A percentile compares a stretch with the other conserved stretches of the same genome.
These are phyloP conservation scores for Aviceda subcristata DNA, from an alignment of 2,113 vertebrate genomes.

Conservation along the genomic window DNA sequence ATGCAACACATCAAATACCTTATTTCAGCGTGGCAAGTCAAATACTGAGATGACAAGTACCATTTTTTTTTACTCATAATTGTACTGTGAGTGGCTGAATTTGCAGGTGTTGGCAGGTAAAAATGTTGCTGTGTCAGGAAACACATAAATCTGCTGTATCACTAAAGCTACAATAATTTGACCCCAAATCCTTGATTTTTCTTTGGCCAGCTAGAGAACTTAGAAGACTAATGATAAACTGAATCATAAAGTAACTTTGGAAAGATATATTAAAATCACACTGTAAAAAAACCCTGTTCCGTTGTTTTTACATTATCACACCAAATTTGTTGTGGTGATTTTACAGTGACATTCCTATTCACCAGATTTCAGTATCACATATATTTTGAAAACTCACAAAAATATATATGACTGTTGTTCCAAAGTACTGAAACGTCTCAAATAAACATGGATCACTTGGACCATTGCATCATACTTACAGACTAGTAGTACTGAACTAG, in stretches of 20 bases:
- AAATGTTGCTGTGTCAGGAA: background rate
- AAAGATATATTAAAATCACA: background rate
- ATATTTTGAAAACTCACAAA: background rate
- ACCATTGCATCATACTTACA: background rate
- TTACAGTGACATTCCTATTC: background rate
- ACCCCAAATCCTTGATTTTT: background rate
- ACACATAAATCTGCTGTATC: background rate
- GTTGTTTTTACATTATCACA: background rate
- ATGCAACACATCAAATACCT: background rate
- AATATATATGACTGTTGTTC: background rate
- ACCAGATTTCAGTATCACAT: background rate
- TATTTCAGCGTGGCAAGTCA: background rate
- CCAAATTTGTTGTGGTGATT: background rate
- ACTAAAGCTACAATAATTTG: background rate
- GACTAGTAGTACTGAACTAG: background rate
- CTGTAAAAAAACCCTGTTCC: rapidly evolving
- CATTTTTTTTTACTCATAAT: background rate
- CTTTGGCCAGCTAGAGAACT: background rate
- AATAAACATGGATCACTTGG: background rate
- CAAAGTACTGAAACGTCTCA: background rate
- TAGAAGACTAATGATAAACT: background rate
- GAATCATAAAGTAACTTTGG: background rate
- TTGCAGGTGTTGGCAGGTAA: background rate
- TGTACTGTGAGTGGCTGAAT: rapidly evolving
- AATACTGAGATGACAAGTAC: background rate